These are phyloP conservation scores for Rhabdornis inornatus DNA, from an alignment of 2,113 vertebrate genomes.

Conservation along the genomic window DNA sequence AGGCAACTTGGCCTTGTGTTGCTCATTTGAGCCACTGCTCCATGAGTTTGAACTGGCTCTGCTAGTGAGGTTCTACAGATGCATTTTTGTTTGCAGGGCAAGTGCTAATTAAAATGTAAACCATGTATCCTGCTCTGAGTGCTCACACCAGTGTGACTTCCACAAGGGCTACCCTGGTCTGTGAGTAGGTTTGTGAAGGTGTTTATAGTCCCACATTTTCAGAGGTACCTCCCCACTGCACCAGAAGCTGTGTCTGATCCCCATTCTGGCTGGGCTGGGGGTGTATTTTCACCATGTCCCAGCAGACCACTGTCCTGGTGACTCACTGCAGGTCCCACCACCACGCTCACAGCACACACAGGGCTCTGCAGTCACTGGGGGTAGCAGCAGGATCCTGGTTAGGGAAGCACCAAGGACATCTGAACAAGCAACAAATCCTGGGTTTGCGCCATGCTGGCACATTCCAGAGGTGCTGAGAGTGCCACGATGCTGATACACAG, in stretches of 20 bases:
- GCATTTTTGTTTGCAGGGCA: not conserved
- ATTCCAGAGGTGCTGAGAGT: not conserved
- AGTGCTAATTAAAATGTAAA: not conserved
- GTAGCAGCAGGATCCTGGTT: fast-evolving
- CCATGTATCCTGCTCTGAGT: not conserved
- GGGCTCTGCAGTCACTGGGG: fast-evolving
- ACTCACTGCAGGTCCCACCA: fast-evolving
- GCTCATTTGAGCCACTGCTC: not conserved
- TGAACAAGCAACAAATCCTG: not conserved
- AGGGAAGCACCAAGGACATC: not conserved
- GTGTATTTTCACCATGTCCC: fast-evolving
- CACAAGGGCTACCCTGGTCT: not conserved
- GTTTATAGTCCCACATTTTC: not conserved
- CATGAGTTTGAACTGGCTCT: not conserved
- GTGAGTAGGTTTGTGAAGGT: not conserved
- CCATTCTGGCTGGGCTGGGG: not conserved
- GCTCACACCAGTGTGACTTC: not conserved
- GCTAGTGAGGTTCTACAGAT: not conserved
- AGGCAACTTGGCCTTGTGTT: not conserved
- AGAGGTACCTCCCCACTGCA: not conserved
- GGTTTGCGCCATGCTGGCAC: fast-evolving
- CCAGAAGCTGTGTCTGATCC: not conserved
- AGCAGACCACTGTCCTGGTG: not conserved
- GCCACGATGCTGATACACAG: not conserved
- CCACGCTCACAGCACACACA: fast-evolving